Evolutionary conservation across 2,888 invertebrate genomes (phyloP), one percentile per base, ranked within the genome.

Genomic region (Priocnemis perturbator): DNA sequence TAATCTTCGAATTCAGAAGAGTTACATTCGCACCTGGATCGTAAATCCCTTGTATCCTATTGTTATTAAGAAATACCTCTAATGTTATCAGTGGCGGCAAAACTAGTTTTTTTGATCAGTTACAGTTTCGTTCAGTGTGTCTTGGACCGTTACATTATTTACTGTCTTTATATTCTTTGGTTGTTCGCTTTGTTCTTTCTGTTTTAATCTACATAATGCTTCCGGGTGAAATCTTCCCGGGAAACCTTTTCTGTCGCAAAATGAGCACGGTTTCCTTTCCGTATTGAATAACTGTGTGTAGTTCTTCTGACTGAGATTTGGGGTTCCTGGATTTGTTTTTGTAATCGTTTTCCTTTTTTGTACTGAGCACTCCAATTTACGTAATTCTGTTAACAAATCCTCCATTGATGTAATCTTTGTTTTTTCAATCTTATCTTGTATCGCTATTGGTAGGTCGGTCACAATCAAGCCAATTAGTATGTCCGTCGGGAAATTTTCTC

Each of bases 11-110:
- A 62, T 69, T 74, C 17, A 69, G 66, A 48, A 69, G 21, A 3
- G 72, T 69, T 14, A 74, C 60, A 50, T 74, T 66, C 3, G 71
- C 62, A 0, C 69, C 69, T 44, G 72, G 64, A 15, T 72, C 74
- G 52, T 72, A 72, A 37, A 71, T 14, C n/a, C 37, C 71, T 11
- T 60, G 26, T 20, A 61, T 67, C 20, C n/a, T n/a, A 4, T 59
- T 67, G 63, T 61, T 50, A 57, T 72, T 63, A 4, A 66, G 37
- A 23, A 74, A 30, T 47, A 47, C 30, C 30, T 74, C 56, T 45
- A 74, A 21, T 62, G 37, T 71, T 55, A 71, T 74, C 67, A 69
- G 71, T 65, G 68, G 63, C 60, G 56, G 15, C 15, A 47, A 15
- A 47, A 47, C 17, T 47, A 47, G 47, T 47, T 47, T 47, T 47